These are phyloP conservation scores for Cydia splendana DNA, from an alignment of 1,140 invertebrate species.

Conservation along the genomic window DNA sequence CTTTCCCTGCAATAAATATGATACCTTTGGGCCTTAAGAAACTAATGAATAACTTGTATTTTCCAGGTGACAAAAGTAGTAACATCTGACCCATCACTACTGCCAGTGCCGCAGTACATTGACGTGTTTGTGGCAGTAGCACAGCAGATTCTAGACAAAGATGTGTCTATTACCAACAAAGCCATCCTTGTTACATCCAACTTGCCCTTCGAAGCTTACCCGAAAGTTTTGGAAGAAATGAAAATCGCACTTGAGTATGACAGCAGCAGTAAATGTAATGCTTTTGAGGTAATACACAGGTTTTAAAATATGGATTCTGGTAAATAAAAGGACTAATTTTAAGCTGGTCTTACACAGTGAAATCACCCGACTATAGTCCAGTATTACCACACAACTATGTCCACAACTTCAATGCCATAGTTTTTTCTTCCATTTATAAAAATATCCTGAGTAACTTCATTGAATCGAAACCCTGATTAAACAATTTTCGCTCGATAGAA, in stretches of 20 bases:
- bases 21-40: neutral
- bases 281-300: conserved; percentile 81
- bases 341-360: no score
- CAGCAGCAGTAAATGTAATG: conserved; percentile 81
- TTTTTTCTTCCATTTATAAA: no score
- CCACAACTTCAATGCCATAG: no score
- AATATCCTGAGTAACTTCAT: no score
- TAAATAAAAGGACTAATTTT: no score
- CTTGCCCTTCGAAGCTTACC: conserved; percentile 75
- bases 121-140: conserved; percentile 79
- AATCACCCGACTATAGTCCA: no score
- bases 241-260: conserved; percentile 73
- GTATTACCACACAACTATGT: no score
- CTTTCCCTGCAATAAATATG: no score
- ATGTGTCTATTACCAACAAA: conserved; percentile 81
- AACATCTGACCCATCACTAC: conserved; percentile 51
- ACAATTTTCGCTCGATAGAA: no score
- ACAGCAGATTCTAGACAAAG: conserved; percentile 81
- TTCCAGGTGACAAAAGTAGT: conserved; percentile 70
- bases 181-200: conserved; percentile 81
- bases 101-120: conserved; percentile 76
- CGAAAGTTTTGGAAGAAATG: conserved; percentile 76
- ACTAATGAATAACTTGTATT: neutral
- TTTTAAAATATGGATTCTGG: no score
- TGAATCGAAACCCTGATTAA: no score